A percentile compares a stretch with the other conserved stretches of the same genome.
Evolutionary conservation across 2,888 invertebrate species (phyloP).

Genomic region (Drosophila atripex): DNA sequence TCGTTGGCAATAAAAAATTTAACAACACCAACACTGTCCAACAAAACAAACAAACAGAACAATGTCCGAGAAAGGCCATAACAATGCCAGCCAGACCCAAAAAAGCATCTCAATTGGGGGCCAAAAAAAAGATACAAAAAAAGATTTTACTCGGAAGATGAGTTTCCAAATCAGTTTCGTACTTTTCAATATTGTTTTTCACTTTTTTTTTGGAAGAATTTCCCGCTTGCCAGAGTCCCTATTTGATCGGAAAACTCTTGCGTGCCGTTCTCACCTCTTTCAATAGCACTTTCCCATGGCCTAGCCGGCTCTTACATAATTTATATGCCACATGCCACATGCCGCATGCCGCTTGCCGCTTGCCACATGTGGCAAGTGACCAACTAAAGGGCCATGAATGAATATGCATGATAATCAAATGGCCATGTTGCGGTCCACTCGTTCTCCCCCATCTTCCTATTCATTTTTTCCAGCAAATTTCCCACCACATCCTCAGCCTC

Average conservation of each 20-base stretch:
- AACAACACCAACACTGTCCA: constrained; percentile 55
- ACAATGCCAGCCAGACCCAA: background rate
- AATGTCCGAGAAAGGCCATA: background rate
- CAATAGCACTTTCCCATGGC: background rate
- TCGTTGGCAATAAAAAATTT: constrained; percentile 61
- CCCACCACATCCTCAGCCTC: background rate
- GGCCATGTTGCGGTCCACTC: constrained; percentile 28
- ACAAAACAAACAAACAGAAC: constrained; percentile 50
- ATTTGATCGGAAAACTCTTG: constrained; percentile 2
- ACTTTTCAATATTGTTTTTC: background rate
- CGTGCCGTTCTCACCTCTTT: constrained; percentile 3
- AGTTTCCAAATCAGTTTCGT: constrained; percentile 3
- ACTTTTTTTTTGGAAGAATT: background rate
- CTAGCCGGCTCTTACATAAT: constrained; percentile 17
- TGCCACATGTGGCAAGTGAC: constrained; percentile 19
- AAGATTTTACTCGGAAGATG: background rate
- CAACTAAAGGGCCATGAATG: constrained; percentile 39
- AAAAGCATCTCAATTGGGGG: background rate
- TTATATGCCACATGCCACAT: constrained; percentile 4
- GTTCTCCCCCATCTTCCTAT: too few relatives aligned
- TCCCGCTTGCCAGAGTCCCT: background rate
- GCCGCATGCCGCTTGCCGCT: too few relatives aligned
- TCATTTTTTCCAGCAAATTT: too few relatives aligned
- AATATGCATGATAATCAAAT: constrained; percentile 45
- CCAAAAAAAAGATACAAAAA: background rate